phyloP scores from a whole-genome alignment of 2,888 invertebrate genomes.

The Melanchra persicariae region DNA sequence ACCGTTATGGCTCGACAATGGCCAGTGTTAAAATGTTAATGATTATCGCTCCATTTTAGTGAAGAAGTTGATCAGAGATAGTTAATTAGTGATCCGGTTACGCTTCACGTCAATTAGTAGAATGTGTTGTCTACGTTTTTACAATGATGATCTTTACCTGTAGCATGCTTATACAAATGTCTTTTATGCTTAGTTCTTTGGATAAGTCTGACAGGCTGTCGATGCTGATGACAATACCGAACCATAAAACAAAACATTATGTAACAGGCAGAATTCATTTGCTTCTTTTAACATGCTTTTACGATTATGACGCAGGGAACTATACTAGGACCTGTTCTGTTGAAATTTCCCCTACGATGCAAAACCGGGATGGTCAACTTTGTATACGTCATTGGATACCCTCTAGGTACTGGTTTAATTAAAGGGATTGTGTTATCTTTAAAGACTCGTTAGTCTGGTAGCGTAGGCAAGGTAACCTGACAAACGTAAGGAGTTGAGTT shows the following conservation, averaged over 20 bases:
- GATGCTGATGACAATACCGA: background rate
- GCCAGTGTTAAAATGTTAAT: constrained; percentile 46
- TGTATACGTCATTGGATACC: constrained; percentile 1
- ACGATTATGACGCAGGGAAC: constrained; percentile 14
- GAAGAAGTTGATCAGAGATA: constrained; percentile 26
- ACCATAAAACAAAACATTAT: background rate
- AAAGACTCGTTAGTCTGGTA: background rate
- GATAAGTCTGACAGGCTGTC: background rate
- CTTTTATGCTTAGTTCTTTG: background rate
- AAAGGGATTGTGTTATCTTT: constrained; percentile 4
- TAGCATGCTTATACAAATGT: background rate
- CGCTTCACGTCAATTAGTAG: constrained; percentile 9
- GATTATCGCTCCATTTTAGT: constrained; percentile 52
- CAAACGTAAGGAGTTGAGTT: background rate
- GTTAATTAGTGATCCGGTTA: constrained; percentile 32
- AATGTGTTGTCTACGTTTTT: constrained; percentile 3
- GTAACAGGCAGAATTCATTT: no score
- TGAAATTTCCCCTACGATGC: constrained; percentile 2
- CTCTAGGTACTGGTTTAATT: background rate
- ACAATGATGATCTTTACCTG: background rate
- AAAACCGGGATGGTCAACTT: background rate
- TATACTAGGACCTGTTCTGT: constrained; percentile 1
- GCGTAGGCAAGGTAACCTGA: background rate
- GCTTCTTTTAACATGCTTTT: background rate
- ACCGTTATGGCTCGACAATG: constrained; percentile 51